Evolutionary conservation across 1,140 invertebrate genomes (phyloP).

Genomic region (Rhysida immarginata): DNA sequence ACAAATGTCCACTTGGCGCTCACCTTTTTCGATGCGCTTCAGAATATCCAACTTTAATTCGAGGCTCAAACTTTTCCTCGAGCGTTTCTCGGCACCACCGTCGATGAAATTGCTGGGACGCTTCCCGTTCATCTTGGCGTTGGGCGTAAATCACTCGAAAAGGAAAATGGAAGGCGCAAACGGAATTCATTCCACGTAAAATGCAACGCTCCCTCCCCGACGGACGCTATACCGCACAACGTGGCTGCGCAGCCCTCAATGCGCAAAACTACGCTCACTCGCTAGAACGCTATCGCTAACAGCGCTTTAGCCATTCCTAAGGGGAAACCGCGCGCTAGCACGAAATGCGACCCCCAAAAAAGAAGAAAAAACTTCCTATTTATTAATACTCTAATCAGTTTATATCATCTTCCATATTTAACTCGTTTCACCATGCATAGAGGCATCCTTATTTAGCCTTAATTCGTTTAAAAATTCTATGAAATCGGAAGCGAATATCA

Average conservation of each 20-base stretch:
- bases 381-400: too few relatives aligned
- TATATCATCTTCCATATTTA: too few relatives aligned
- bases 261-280: too few relatives aligned
- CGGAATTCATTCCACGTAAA: not conserved
- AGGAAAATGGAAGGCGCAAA: not conserved
- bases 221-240: not conserved
- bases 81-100: not conserved
- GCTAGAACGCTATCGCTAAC: too few relatives aligned
- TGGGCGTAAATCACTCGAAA: not conserved
- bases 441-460: too few relatives aligned
- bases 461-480: too few relatives aligned
- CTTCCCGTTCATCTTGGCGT: not conserved
- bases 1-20: not conserved
- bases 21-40: not conserved
- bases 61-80: not conserved
- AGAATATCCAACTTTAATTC: not conserved
- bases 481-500: too few relatives aligned
- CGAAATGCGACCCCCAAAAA: too few relatives aligned
- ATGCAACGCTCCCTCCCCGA: not conserved
- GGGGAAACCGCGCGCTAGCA: too few relatives aligned
- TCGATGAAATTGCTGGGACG: not conserved
- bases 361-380: too few relatives aligned
- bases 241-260: not conserved
- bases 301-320: too few relatives aligned
- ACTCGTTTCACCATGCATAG: too few relatives aligned